These are phyloP conservation scores for Sinonovacula constricta DNA, from an alignment of 1,140 invertebrate genomes.

Conservation along the genomic window DNA sequence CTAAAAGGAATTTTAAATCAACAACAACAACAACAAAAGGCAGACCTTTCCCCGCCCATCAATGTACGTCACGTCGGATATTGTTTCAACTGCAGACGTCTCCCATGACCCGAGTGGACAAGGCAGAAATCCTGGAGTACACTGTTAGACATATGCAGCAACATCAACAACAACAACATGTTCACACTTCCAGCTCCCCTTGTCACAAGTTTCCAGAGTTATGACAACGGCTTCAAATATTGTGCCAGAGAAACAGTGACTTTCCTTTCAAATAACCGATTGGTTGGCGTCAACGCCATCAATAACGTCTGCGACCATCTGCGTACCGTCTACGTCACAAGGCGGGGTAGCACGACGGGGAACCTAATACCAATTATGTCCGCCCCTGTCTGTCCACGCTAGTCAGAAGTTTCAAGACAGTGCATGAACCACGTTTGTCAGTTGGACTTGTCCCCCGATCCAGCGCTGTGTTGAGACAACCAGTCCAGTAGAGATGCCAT, in stretches of 20 bases:
- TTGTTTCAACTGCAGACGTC: conserved; percentile 25
- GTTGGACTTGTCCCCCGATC: no score
- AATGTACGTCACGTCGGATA: no score
- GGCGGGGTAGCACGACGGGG: no score
- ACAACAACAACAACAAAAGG: no score
- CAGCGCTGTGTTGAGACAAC: no score
- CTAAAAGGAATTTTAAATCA: no score
- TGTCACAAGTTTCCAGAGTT: background rate
- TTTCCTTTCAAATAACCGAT: background rate
- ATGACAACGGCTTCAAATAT: background rate
- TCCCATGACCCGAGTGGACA: conserved; percentile 41
- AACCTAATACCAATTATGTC: no score
- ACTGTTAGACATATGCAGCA: conserved; percentile 23
- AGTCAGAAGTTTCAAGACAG: no score
- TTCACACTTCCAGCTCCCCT: background rate
- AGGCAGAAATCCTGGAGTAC: conserved; percentile 34
- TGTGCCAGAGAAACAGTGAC: conserved; percentile 24
- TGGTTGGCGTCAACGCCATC: background rate
- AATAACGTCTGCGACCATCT: conserved; percentile 14
- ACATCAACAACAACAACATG: conserved; percentile 19
- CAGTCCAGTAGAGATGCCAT: no score
- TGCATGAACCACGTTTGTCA: no score
- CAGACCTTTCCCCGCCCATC: no score
- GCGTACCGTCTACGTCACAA: background rate
- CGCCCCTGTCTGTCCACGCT: no score